A percentile compares a stretch with the other conserved stretches of the same genome.
Evolutionary conservation across 1,140 invertebrate genomes (phyloP).

Genomic region (Orchestia grillus): DNA sequence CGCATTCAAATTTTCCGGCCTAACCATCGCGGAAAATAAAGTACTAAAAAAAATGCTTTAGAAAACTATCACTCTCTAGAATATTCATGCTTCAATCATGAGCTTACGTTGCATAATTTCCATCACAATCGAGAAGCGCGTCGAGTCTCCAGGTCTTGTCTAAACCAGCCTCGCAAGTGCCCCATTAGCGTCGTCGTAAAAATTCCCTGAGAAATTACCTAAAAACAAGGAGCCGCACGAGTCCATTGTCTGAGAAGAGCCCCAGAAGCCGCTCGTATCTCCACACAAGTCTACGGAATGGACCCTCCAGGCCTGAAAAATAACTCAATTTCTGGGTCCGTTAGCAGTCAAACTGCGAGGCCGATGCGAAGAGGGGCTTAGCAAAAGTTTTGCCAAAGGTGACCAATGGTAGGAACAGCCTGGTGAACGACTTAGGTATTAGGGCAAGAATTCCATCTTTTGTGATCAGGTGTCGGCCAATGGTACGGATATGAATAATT

Average conservation of each 20-base stretch:
- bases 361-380: background rate
- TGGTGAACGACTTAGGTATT: too few relatives aligned
- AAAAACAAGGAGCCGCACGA: background rate
- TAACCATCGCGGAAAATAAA: background rate
- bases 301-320: conserved; percentile 16
- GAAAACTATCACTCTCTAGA: background rate
- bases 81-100: background rate
- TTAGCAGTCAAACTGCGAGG: background rate
- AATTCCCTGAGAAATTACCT: background rate
- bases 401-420: background rate
- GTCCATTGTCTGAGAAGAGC: conserved; percentile 4
- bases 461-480: too few relatives aligned
- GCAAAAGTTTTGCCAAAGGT: background rate
- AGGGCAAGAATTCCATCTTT: too few relatives aligned
- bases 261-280: conserved; percentile 9
- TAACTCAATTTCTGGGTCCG: conserved; percentile 34
- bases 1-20: too few relatives aligned
- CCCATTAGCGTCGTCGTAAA: conserved; percentile 26
- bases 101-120: background rate
- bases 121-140: background rate
- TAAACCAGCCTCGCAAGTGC: background rate
- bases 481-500: too few relatives aligned
- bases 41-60: background rate
- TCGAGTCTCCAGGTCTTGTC: background rate
- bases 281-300: conserved; percentile 25